Base-by-base conservation (phyloP, 2,797 vertebrate genomes). In the Megaceryle alcyon region DNA sequence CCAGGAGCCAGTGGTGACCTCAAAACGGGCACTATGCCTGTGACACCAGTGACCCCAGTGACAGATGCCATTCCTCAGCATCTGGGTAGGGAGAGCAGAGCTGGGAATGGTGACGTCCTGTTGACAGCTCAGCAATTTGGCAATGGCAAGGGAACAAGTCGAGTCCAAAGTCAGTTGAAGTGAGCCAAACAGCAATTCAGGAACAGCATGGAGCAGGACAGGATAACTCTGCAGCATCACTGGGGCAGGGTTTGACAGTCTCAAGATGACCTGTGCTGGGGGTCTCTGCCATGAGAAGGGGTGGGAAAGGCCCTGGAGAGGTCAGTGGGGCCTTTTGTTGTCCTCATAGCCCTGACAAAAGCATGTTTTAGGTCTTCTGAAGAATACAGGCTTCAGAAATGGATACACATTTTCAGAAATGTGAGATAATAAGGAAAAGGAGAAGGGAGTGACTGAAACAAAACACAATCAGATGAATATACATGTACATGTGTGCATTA, bases 1-100 rank as follows among this genome's bases (percentile, higher is more conserved):
- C 41, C 60, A 43, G 68, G 21, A 56, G 39, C 13, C 28, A 25
- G 31, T 3, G 0, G 5, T 16, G n/a, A 7, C 7, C 17, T 29
- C 31, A 12, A 1, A 19, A 15, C 26, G 26, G 53, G 26, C 35
- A 21, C 28, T 4, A 1, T 3, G 8, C 1, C 54, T n/a, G 26
- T 48, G 57, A 19, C 31, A 53, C 13, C 14, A 9, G 4, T 8
- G 64, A 26, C 14, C 3, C 3, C 23, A 16, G n/a, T 1, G 3
- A 15, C 0, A n/a, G 21, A 51, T 29, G 22, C 21, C 3, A 0
- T 5, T 22, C 21, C 39, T 41, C 15, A 6, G 41, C 53, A 10
- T 3, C 25, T 7, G 7, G 25, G 25, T 25, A 61, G 31, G 61
- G 26, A 19, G 46, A 48, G 39, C 4, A 41, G 48, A 64, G 10